Conservation (phyloP, 2,888 invertebrate species). For the Rotaria macrura region DNA sequence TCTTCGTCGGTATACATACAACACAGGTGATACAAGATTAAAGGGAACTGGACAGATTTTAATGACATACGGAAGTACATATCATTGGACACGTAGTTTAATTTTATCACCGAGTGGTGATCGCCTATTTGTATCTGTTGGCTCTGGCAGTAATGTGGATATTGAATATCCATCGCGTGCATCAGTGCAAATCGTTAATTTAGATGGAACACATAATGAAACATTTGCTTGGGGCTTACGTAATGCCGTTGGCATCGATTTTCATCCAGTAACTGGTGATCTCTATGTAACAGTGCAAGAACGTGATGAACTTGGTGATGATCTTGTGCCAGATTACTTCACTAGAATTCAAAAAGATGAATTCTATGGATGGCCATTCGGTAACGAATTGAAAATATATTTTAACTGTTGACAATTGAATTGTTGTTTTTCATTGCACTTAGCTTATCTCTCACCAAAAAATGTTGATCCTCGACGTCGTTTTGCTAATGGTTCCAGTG, state of each 20-base stretch:
- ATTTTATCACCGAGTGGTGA: background rate
- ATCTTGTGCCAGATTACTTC: background rate
- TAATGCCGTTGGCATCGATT: slow-evolving; percentile 3
- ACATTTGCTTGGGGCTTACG: background rate
- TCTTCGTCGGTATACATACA: background rate
- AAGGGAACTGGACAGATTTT: background rate
- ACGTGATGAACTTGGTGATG: slow-evolving; percentile 7
- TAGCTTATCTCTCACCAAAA: background rate
- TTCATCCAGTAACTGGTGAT: background rate
- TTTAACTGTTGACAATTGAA: too few species aligned
- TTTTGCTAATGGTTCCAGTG: background rate
- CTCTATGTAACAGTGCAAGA: background rate
- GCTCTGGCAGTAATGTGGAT: background rate
- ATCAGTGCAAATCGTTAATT: background rate
- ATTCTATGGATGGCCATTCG: slow-evolving; percentile 10
- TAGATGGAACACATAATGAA: background rate
- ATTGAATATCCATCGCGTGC: slow-evolving; percentile 8
- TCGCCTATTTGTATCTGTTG: background rate
- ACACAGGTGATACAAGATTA: background rate
- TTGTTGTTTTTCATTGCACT: background rate
- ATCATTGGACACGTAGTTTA: background rate
- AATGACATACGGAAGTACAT: background rate
- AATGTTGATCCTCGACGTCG: background rate
- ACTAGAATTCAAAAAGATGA: slow-evolving; percentile 9
- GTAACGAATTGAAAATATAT: background rate